A percentile compares a stretch with the other conserved stretches of the same genome.
phyloP scores from a whole-genome alignment of 2,797 vertebrate species.

The Smutsia temminckii region DNA sequence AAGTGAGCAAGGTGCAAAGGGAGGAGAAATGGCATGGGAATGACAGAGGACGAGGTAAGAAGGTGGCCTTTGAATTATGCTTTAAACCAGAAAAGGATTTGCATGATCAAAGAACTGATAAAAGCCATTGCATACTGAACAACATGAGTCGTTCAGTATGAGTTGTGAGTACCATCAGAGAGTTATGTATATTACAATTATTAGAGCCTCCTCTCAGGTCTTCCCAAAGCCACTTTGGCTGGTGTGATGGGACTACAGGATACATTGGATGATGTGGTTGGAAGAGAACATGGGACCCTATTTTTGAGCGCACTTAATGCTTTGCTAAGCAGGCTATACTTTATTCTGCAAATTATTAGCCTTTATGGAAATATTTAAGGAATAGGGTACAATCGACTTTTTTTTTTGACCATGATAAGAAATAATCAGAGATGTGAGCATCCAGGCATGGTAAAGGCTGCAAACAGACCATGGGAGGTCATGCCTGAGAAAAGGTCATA shows the following conservation, averaged over 20 bases:
- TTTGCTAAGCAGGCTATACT: slow-evolving; percentile 10
- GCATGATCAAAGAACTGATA: not conserved
- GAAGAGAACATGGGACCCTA: not conserved
- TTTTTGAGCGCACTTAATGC: not conserved
- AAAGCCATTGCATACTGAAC: not conserved
- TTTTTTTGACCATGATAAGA: slow-evolving; percentile 14
- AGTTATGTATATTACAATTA: not conserved
- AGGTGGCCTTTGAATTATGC: not conserved
- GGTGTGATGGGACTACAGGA: not conserved
- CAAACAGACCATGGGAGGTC: not conserved
- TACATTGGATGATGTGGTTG: not conserved
- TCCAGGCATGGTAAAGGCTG: not conserved
- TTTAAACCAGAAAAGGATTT: not conserved
- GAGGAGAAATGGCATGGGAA: not conserved
- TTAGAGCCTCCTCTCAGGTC: too few species aligned
- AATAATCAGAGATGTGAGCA: slow-evolving; percentile 11
- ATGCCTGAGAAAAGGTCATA: not conserved
- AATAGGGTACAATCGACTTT: not conserved
- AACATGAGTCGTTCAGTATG: not conserved
- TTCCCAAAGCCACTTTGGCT: not conserved
- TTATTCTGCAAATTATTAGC: not conserved
- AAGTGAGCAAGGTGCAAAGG: not conserved
- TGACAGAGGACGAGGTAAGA: not conserved
- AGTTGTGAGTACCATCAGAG: not conserved
- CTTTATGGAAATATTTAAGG: not conserved